Conservation (phyloP, 2,888 invertebrate species). For the Euclidia mi region DNA sequence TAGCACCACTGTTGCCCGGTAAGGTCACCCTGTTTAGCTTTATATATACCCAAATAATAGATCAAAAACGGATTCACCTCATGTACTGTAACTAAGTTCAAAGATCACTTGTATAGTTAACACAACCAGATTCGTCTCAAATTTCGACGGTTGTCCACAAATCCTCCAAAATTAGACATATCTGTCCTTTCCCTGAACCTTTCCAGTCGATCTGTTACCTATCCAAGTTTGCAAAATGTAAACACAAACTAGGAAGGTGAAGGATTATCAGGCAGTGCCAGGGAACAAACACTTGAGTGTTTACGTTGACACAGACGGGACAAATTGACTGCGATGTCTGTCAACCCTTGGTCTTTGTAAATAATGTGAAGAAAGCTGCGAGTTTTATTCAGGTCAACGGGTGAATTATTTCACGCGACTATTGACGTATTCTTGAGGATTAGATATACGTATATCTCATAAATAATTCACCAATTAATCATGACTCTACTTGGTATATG, state of each 20-base stretch:
- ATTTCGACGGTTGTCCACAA: constrained; percentile 15
- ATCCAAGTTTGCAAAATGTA: constrained; percentile 65
- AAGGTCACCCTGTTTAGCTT: too few species aligned
- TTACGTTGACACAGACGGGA: constrained; percentile 68
- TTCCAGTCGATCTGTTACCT: constrained; percentile 66
- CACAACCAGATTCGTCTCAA: neutral
- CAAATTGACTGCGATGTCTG: constrained; percentile 77
- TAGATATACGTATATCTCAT: too few species aligned
- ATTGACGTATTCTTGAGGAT: too few species aligned
- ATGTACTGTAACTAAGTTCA: too few species aligned
- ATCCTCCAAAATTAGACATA: constrained; percentile 23
- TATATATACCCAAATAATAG: too few species aligned
- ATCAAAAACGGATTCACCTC: too few species aligned
- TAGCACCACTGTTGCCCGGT: too few species aligned
- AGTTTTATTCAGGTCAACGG: too few species aligned
- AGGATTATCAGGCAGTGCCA: constrained; percentile 36
- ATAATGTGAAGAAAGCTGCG: constrained; percentile 49
- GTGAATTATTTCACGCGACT: too few species aligned
- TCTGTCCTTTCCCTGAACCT: constrained; percentile 37
- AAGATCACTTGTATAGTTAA: too few species aligned
- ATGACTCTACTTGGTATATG: too few species aligned
- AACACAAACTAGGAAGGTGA: constrained; percentile 48
- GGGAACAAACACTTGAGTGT: constrained; percentile 70
- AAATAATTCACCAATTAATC: too few species aligned
- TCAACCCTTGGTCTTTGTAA: constrained; percentile 71